Conservation (phyloP, 1,140 invertebrate species). For the Gryllus bimaculatus region DNA sequence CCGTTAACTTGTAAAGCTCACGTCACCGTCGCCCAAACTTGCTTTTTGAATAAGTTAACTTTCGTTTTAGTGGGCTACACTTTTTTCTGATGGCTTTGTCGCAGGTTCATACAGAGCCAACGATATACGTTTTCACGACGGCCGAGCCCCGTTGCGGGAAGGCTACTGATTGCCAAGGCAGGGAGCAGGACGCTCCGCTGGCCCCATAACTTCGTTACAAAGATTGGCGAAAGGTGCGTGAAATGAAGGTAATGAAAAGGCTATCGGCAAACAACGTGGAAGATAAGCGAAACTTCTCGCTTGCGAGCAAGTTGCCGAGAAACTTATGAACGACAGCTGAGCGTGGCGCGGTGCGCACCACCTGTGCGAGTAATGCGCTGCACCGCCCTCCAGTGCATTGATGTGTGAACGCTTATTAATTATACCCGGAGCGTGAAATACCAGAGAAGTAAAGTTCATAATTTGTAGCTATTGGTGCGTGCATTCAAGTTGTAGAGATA, state of each 20-base stretch:
- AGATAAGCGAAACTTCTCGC: background rate
- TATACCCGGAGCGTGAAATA: background rate
- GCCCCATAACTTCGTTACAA: background rate
- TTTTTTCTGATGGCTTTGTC: background rate
- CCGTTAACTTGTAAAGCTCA: constrained; percentile 1
- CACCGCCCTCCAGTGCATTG: background rate
- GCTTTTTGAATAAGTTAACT: background rate
- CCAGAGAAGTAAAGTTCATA: no score
- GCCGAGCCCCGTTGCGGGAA: no score
- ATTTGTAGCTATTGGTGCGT: no score
- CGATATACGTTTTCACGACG: background rate
- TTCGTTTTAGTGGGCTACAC: constrained; percentile 1
- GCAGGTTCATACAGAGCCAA: background rate
- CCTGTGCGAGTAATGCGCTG: background rate
- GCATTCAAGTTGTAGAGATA: no score
- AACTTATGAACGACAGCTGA: background rate
- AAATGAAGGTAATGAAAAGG: background rate
- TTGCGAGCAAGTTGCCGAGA: background rate
- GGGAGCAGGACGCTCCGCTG: no score
- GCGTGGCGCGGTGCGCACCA: background rate
- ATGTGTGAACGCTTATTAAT: background rate
- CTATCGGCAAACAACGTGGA: background rate
- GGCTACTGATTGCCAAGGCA: no score
- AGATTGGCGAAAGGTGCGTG: background rate
- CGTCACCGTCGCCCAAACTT: background rate